Base-by-base conservation (phyloP, 1,140 invertebrate genomes). In the Aphelenchoides fujianensis region DNA sequence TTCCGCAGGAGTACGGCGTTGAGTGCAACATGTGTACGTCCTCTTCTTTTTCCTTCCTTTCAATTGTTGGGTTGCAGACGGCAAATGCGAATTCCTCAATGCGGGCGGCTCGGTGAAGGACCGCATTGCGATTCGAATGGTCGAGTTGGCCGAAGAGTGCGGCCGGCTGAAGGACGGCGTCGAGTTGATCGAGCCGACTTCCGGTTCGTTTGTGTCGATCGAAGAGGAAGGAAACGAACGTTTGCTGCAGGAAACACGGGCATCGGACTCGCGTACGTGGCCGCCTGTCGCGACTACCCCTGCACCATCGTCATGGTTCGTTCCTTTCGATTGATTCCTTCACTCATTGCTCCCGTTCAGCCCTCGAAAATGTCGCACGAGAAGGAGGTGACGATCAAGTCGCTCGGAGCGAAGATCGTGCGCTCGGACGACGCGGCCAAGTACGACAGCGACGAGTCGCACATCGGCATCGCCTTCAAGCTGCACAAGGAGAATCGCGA, bases 51-150 rank as follows among this genome's bases (percentile, higher is more conserved):
- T 1, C 63, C 9, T 31, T 32, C 9, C 12, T 9, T 74, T 3
- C 7, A 32, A 41, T 73, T n/a, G n/a, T n/a, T n/a, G n/a, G 37
- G 9, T 19, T 83, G 54, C 63, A 98, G 95, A 93, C 87, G 96
- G 89, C 31, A 99, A 99, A 88, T 98, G 95, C 87, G 97, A 99
- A 85, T 99, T 91, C 85, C 89, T 98, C 69, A 99, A 97, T 86
- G 92, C 96, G 69, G 97, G 95, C 71, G 97, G 96, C 31, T 96
- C 93, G 73, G 92, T 98, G 0, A 99, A 99, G 84, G 97, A 99
- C 83, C 88, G 97, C 67, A 98, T 98, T 82, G 95, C 89, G 1
- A 88, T 91, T 71, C 88, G 95, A 74, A 98, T 99, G 95, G 88
- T 99, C 0, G 89, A 92, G 84, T 94, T 98, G 86, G 96, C 96